These are phyloP conservation scores for Anniella stebbinsi DNA, from an alignment of 2,797 vertebrate genomes.

Conservation along the genomic window DNA sequence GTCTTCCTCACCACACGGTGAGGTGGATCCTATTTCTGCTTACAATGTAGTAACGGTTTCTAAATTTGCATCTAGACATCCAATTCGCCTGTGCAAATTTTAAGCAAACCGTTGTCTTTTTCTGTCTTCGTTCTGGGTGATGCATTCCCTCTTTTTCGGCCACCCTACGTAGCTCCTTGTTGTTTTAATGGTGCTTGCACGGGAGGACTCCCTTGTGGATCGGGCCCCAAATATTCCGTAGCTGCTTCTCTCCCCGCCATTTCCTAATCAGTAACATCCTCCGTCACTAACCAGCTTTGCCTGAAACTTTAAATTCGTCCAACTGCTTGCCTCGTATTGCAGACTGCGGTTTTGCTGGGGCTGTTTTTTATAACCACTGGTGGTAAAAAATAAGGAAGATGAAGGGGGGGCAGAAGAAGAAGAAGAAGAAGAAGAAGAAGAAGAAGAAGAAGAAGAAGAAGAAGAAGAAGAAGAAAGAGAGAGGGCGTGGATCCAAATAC, in stretches of 20 bases:
- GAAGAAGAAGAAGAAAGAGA: slow-evolving; percentile 51
- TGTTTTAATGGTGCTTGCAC: not conserved
- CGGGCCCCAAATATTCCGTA: slow-evolving; percentile 40
- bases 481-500: slow-evolving; percentile 78
- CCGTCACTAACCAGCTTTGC: slow-evolving; percentile 64
- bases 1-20: too few species aligned
- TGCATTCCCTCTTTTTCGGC: too few species aligned
- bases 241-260: slow-evolving; percentile 59
- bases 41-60: too few species aligned
- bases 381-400: slow-evolving; percentile 81
- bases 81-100: too few species aligned
- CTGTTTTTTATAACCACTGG: slow-evolving; percentile 78
- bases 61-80: too few species aligned
- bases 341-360: slow-evolving; percentile 77
- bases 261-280: slow-evolving; percentile 79
- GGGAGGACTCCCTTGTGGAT: not conserved
- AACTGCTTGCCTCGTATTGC: slow-evolving; percentile 71
- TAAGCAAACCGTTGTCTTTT: not conserved
- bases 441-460: slow-evolving; percentile 37
- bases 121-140: not conserved
- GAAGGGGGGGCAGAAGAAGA: slow-evolving; percentile 35
- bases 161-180: too few species aligned
- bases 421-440: slow-evolving; percentile 27
- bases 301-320: slow-evolving; percentile 73
- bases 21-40: too few species aligned